Base-by-base conservation (phyloP, 2,113 vertebrate species). In the Notiomystis cincta region DNA sequence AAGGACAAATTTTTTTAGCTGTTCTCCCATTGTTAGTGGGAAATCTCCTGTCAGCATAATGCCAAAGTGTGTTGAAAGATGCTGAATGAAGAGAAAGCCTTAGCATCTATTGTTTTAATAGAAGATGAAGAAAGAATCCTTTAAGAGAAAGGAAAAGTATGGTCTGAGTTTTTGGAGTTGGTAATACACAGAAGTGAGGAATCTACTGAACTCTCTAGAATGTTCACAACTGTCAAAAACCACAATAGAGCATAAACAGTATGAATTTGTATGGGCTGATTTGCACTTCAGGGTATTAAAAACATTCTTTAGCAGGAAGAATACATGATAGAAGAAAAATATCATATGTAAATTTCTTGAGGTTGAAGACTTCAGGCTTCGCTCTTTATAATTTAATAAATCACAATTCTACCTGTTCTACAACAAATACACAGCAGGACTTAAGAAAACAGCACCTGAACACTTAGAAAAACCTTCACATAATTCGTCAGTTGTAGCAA, bases 391-490 rank as follows among this genome's bases (percentile, higher is more conserved):
- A 72, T 27, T 56, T 8, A 71, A 50, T 37, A 75, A 79, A 33
- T 7, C 6, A 13, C 20, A 64, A 30, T 38, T 16, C 24, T 54
- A 50, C 35, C 13, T 48, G 14, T 28, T 81, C 7, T 62, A 21
- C 6, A 60, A 25, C 5, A 94, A 76, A 85, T 51, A 30, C 8
- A 40, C 7, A 64, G 30, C 2, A 51, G 17, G 6, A 35, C 7
- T 51, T 85, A 20, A 37, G 17, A 27, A 54, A 75, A 47, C 5
- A 47, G 40, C 2, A 69, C n/a, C 45, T 48, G 30, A 78, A 78
- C 2, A 67, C 30, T 51, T 25, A 73, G 28, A 25, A 82, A 66
- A 62, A n/a, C 2, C 9, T 35, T 24, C 17, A 15, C 0, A 0
- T 61, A 60, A 44, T 60, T 90, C 28, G 15, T 44, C 31, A 64